Base-by-base conservation (phyloP, 2,797 vertebrate species). In the Lagodon rhomboides region DNA sequence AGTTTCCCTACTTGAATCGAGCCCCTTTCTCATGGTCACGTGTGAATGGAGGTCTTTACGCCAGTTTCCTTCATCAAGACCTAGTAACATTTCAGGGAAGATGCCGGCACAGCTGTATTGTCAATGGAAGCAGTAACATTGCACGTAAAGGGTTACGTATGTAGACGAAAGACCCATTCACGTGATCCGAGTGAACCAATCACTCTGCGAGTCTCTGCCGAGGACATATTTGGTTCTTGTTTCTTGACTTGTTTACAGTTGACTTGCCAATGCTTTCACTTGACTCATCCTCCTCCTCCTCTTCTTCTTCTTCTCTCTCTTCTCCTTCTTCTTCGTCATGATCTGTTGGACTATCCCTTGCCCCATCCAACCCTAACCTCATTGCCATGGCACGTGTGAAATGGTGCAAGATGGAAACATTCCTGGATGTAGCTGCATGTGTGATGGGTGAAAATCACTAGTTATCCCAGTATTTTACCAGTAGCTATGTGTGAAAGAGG, bases 1-100 rank as follows among this genome's bases (percentile, higher is more conserved):
- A 49, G 46, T 20, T 74, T 73, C 30, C 30, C 20, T 43, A 12
- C 67, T 55, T 49, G 50, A 61, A 56, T 59, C 38, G 10, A 49
- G 17, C 46, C 46, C 17, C 7, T 15, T 25, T 54, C 13, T 7
- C 9, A 59, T 8, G 16, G 7, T 62, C 41, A 46, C 46, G 60
- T 41, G 20, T 46, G n/a, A 61, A 22, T 43, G 15, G 34, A 46
- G 13, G 25, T 25, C 53, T 23, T 12, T 4, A 16, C 53, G 1
- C 1, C 23, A 54, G 15, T 54, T 54, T 25, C 53, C 20, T 11
- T n/a, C 20, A 3, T 51, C 20, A 4, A 51, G 49, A 51, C 49
- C 49, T 10, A 22, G 20, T 51, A 51, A 54, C 13, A 15, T 54
- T 49, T 20, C 47, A 18, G 47, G 47, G 17, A 47, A 18, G 16